Conservation (phyloP, 2,888 invertebrate genomes). For the Morinoia aosen region DNA sequence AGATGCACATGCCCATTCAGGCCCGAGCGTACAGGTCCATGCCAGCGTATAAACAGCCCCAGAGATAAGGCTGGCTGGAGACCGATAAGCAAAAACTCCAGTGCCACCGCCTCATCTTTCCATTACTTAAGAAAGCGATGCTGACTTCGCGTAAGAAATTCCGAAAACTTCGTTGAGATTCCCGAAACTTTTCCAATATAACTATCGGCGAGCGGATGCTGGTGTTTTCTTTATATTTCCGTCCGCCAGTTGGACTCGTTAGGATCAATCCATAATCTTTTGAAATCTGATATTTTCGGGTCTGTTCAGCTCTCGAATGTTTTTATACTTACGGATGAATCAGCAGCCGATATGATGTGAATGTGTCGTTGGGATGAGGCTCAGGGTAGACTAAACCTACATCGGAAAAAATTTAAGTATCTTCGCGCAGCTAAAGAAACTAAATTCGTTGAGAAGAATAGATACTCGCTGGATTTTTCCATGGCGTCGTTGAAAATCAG, state of each 20-base stretch:
- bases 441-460: background rate
- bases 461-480: background rate
- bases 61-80: background rate
- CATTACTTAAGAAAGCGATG: background rate
- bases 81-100: background rate
- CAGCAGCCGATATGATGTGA: background rate
- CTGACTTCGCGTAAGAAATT: background rate
- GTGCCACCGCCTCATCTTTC: background rate
- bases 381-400: background rate
- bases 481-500: background rate
- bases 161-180: background rate
- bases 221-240: background rate
- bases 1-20: too few species aligned
- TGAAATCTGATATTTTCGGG: background rate
- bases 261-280: background rate
- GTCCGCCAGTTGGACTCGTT: background rate
- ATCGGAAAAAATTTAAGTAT: background rate
- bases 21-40: too few species aligned
- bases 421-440: background rate
- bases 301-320: background rate
- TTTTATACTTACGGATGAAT: background rate
- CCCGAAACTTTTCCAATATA: background rate
- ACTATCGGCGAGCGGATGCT: background rate
- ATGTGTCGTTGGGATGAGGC: background rate
- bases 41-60: too few species aligned